Evolutionary conservation across 2,888 invertebrate genomes (phyloP).

Genomic region (Encarsia formosa): DNA sequence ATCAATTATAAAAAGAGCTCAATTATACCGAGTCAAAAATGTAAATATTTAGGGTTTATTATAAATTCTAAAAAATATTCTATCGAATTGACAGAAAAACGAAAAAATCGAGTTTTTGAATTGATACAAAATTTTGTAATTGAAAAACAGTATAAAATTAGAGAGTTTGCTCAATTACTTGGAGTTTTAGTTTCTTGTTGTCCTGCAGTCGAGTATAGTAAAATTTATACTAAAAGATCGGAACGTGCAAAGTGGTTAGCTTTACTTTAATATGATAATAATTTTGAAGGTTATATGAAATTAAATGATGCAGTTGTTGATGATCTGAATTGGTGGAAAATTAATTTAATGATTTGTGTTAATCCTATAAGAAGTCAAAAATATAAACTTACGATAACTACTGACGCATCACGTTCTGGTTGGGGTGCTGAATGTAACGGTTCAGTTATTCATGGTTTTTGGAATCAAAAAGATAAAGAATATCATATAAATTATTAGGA

Average conservation of each 20-base stretch:
- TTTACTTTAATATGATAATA: conserved; percentile 3
- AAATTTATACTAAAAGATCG: conserved; percentile 9
- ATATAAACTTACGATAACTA: conserved; percentile 13
- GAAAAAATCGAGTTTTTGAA: conserved; percentile 14
- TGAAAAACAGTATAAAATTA: conserved; percentile 12
- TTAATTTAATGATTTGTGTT: neutral
- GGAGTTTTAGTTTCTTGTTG: conserved; percentile 59
- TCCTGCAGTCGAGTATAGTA: conserved; percentile 20
- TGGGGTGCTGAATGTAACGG: neutral
- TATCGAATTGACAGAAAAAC: conserved; percentile 20
- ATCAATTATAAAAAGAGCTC: neutral
- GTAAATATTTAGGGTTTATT: neutral
- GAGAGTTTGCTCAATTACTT: conserved; percentile 16
- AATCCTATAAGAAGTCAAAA: conserved; percentile 9
- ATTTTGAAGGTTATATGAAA: conserved; percentile 11
- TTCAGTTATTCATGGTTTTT: too few species aligned
- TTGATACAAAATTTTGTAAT: conserved; percentile 10
- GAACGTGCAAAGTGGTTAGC: conserved; percentile 19
- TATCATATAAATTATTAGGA: too few species aligned
- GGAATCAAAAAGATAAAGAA: too few species aligned
- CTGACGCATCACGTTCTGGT: neutral
- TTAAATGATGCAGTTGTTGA: conserved; percentile 3
- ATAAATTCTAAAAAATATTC: neutral
- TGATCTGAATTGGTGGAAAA: conserved; percentile 20
- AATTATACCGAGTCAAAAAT: neutral